phyloP scores from a whole-genome alignment of 2,797 vertebrate species.

The Podarcis lilfordi region DNA sequence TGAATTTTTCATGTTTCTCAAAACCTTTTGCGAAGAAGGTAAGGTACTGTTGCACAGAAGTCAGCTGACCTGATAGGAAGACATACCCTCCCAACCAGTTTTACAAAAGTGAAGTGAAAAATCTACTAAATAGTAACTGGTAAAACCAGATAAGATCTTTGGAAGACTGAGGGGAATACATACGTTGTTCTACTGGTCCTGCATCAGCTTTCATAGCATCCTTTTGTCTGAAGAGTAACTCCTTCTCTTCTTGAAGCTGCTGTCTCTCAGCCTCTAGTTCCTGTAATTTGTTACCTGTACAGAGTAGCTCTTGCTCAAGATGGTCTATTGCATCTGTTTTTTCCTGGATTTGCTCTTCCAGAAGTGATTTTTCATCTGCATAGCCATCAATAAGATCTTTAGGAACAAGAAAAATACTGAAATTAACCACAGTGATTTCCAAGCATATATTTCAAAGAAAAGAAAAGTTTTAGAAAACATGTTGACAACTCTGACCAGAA shows the following conservation, averaged over 20 bases:
- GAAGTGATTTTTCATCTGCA: slow-evolving; percentile 87
- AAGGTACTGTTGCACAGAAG: not conserved
- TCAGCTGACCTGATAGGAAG: not conserved
- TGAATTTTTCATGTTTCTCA: not conserved
- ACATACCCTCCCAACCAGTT: not conserved
- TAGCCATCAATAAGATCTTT: slow-evolving; percentile 94
- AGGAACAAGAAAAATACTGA: slow-evolving; percentile 35
- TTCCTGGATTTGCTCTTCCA: slow-evolving; percentile 90
- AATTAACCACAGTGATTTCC: slow-evolving; percentile 15
- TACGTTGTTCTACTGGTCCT: slow-evolving; percentile 90
- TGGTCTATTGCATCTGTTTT: slow-evolving; percentile 87
- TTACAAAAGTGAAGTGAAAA: not conserved
- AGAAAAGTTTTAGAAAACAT: not conserved
- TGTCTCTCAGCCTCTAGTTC: slow-evolving; percentile 91
- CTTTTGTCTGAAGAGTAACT: slow-evolving; percentile 90
- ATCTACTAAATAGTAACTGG: not conserved
- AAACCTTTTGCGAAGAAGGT: not conserved
- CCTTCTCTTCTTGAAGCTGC: slow-evolving; percentile 88
- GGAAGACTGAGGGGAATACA: slow-evolving; percentile 74
- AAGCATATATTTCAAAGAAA: not conserved
- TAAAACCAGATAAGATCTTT: slow-evolving; percentile 32
- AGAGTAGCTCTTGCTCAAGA: slow-evolving; percentile 90
- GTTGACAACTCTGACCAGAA: not conserved
- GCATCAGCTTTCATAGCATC: slow-evolving; percentile 89
- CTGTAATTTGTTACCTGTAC: slow-evolving; percentile 87